These are phyloP conservation scores for Rhinoraja longicauda DNA, from an alignment of 2,797 vertebrate genomes.

Conservation along the genomic window DNA sequence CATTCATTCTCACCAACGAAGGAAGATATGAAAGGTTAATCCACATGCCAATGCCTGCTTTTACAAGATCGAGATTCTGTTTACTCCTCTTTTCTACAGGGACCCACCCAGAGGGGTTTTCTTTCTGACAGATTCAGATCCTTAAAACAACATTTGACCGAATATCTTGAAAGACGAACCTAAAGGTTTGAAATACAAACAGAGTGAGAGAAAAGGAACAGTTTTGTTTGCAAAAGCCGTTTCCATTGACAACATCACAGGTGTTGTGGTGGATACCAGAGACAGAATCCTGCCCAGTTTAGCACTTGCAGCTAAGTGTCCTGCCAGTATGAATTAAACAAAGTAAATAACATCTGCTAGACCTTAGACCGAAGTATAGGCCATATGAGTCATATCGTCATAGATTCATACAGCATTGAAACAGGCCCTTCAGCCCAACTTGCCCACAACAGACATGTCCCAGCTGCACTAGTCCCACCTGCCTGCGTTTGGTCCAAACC, in stretches of 20 bases:
- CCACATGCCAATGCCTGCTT: neutral
- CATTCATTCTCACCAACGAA: neutral
- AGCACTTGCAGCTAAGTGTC: too few relatives aligned
- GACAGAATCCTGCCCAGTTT: neutral
- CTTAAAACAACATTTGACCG: slow-evolving; percentile 25
- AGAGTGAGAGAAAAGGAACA: neutral
- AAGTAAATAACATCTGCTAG: neutral
- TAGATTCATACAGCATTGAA: too few relatives aligned
- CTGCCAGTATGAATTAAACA: neutral
- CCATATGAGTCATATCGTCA: too few relatives aligned
- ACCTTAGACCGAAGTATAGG: neutral
- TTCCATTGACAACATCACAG: neutral
- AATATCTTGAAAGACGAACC: neutral
- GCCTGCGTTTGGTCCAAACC: too few relatives aligned
- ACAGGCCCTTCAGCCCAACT: too few relatives aligned
- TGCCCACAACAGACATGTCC: too few relatives aligned
- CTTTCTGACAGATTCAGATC: neutral
- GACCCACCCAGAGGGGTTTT: neutral
- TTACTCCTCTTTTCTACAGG: neutral
- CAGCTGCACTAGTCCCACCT: too few relatives aligned
- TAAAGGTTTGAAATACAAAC: neutral
- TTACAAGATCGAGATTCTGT: neutral
- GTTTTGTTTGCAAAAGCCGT: slow-evolving; percentile 22
- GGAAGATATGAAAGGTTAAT: neutral
- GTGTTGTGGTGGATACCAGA: neutral